Evolutionary conservation across 2,888 invertebrate species (phyloP).

Genomic region (Chrysolina oricalcia): DNA sequence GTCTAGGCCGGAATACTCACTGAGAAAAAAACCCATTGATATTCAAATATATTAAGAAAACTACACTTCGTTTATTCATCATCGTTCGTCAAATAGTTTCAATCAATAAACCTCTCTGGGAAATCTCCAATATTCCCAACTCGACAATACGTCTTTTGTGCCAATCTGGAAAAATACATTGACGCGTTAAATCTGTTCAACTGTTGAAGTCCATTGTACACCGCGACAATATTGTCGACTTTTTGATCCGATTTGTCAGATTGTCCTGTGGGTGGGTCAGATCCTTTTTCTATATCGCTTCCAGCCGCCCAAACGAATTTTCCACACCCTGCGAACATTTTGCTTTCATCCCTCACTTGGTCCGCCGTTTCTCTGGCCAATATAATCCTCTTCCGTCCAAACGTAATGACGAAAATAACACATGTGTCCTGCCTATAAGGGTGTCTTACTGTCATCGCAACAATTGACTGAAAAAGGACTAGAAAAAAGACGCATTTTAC

Average conservation of each 20-base stretch:
- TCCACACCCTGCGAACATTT: background rate
- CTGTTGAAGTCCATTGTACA: slow-evolving; percentile 67
- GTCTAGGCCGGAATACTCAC: too few relatives aligned
- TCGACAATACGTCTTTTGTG: background rate
- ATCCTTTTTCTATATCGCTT: slow-evolving; percentile 71
- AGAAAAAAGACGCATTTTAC: slow-evolving; percentile 67
- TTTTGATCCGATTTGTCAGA: slow-evolving; percentile 74
- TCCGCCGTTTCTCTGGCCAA: slow-evolving; percentile 61
- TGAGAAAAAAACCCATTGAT: too few relatives aligned
- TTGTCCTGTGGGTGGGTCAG: slow-evolving; percentile 71
- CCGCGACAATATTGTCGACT: slow-evolving; percentile 73
- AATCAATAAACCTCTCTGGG: background rate
- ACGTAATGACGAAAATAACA: slow-evolving; percentile 72
- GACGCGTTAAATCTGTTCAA: slow-evolving; percentile 69
- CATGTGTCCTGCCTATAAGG: slow-evolving; percentile 71
- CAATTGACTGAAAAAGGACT: slow-evolving; percentile 68
- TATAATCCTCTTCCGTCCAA: slow-evolving; percentile 71
- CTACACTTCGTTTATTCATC: background rate
- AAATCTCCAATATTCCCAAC: slow-evolving; percentile 1
- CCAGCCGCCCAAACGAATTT: slow-evolving; percentile 58
- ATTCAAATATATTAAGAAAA: background rate
- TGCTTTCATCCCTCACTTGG: slow-evolving; percentile 43
- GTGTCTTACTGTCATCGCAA: slow-evolving; percentile 71
- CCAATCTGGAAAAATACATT: slow-evolving; percentile 60
- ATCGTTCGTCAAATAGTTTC: background rate